Conservation (phyloP, 2,797 vertebrate species). For the Cossypha niveicapilla region DNA sequence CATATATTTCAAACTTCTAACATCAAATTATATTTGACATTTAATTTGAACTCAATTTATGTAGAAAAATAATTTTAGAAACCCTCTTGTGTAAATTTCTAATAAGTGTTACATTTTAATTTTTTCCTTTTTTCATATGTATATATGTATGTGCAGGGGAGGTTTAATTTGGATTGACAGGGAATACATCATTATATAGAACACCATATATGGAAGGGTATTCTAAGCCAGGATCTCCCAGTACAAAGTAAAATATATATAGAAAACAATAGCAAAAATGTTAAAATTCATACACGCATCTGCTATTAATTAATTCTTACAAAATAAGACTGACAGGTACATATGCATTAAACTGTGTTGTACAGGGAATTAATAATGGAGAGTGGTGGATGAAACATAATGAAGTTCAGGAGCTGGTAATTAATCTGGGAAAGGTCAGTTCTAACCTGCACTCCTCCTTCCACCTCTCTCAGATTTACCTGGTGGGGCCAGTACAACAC, state of each 20-base stretch:
- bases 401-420: conserved; percentile 44
- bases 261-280: conserved; percentile 5
- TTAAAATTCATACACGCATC: conserved; percentile 54
- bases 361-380: conserved; percentile 58
- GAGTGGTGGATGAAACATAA: conserved; percentile 49
- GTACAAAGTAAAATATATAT: background rate
- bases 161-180: background rate
- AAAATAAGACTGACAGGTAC: conserved; percentile 66
- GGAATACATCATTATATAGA: background rate
- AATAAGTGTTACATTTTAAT: conserved; percentile 15
- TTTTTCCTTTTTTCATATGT: background rate
- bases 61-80: conserved; percentile 61
- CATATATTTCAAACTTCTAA: conserved; percentile 66
- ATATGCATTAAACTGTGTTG: conserved; percentile 53
- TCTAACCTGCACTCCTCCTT: background rate
- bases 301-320: conserved; percentile 63
- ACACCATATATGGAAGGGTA: background rate
- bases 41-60: conserved; percentile 69
- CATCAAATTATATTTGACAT: conserved; percentile 71
- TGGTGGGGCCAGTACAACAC: background rate
- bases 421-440: conserved; percentile 56
- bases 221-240: background rate
- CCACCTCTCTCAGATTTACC: background rate
- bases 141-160: background rate
- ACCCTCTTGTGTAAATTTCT: conserved; percentile 17